These are phyloP conservation scores for Poeciliopsis turneri DNA, from an alignment of 2,797 vertebrate species.

Conservation along the genomic window DNA sequence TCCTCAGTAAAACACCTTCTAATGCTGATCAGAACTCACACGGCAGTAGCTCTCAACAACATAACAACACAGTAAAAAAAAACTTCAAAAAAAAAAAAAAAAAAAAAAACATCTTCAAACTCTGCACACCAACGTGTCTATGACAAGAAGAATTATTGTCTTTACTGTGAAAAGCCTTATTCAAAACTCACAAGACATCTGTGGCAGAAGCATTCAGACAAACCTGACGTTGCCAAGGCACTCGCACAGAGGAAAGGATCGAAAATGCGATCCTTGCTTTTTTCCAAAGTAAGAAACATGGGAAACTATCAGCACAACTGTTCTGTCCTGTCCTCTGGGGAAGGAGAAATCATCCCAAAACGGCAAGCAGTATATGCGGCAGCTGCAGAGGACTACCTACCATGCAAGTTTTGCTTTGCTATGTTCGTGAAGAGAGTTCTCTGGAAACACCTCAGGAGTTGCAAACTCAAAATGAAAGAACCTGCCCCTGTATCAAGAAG, in stretches of 20 bases:
- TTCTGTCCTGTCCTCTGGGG: conserved; percentile 3
- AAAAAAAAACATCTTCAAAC: no score
- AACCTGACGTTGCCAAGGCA: background rate
- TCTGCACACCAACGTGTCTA: background rate
- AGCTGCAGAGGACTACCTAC: background rate
- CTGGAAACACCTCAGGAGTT: background rate
- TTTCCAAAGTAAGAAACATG: background rate
- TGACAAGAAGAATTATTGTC: conserved; percentile 6
- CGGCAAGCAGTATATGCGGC: background rate
- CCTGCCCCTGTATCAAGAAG: accelerated
- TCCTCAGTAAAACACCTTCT: background rate
- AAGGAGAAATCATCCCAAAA: conserved; percentile 4
- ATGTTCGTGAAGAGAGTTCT: background rate
- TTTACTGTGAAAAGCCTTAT: conserved; percentile 4
- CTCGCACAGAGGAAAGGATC: background rate
- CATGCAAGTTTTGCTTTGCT: conserved; percentile 1
- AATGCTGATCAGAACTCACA: background rate
- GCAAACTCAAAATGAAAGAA: background rate
- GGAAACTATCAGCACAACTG: background rate
- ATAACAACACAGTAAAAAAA: background rate
- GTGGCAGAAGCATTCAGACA: background rate
- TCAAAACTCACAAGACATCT: background rate
- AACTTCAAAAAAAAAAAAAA: no score
- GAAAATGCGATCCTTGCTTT: background rate
- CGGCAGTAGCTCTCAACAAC: background rate